phyloP scores from a whole-genome alignment of 2,113 vertebrate genomes.

The Zapus hudsonius region DNA sequence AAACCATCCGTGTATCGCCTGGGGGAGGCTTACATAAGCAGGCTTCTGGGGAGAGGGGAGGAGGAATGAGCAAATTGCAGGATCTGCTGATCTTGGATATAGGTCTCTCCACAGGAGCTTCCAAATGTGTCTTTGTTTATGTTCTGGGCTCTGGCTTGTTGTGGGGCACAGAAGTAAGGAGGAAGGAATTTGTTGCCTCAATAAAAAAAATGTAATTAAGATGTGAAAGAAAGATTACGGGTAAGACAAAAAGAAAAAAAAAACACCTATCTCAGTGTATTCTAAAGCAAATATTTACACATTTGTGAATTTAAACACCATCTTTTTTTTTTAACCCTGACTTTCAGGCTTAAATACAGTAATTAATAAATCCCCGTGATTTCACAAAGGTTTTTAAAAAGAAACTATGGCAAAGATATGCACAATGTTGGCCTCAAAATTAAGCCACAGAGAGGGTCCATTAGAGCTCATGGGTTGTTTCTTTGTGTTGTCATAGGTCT shows the following conservation, averaged over 20 bases:
- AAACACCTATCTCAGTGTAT: background rate
- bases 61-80: constrained; percentile 64
- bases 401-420: background rate
- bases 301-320: constrained; percentile 25
- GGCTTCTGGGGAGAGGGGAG: background rate
- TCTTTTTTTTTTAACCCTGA: background rate
- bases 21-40: constrained; percentile 53
- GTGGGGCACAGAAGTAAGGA: constrained; percentile 45
- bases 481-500: background rate
- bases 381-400: background rate
- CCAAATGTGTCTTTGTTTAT: constrained; percentile 77
- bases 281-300: constrained; percentile 58
- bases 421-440: constrained; percentile 4
- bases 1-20: constrained; percentile 24
- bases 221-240: constrained; percentile 50
- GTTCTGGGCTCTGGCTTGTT: constrained; percentile 53
- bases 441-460: background rate
- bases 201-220: constrained; percentile 64
- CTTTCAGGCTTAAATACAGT: constrained; percentile 12
- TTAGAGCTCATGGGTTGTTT: constrained; percentile 7
- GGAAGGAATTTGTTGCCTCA: constrained; percentile 71
- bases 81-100: constrained; percentile 65
- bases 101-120: constrained; percentile 69
- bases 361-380: background rate
- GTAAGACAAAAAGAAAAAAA: background rate